Conservation (phyloP, 2,797 vertebrate genomes). For the Gobionotothen gibberifrons region DNA sequence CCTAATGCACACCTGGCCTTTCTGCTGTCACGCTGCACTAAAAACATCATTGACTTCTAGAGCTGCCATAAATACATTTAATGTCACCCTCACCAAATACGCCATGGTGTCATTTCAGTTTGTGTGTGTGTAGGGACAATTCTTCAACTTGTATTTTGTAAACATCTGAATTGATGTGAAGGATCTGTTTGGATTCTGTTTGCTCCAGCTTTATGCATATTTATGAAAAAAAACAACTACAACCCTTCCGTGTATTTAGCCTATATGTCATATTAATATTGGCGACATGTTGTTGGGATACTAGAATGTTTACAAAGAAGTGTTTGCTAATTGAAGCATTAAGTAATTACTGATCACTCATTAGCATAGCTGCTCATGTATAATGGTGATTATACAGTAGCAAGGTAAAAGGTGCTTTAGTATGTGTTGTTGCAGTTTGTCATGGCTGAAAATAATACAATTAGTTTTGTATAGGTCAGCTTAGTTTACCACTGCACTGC, state of each 20-base stretch:
- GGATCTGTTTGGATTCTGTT: neutral
- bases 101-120: neutral
- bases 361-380: neutral
- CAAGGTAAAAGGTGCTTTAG: neutral
- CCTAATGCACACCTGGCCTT: conserved; percentile 39
- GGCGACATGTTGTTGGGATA: neutral
- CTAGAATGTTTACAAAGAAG: neutral
- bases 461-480: conserved; percentile 1
- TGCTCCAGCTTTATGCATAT: conserved; percentile 10
- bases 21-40: conserved; percentile 30
- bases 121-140: neutral
- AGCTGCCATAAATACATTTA: conserved; percentile 29
- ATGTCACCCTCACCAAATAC: neutral
- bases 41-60: conserved; percentile 22
- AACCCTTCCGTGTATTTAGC: neutral
- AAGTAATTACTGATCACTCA: conserved; percentile 1
- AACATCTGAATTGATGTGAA: neutral
- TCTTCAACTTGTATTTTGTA: neutral
- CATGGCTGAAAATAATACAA: neutral
- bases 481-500: neutral
- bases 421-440: neutral
- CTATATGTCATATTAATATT: neutral
- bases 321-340: conserved; percentile 19
- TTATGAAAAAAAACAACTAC: neutral
- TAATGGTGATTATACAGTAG: neutral